Base-by-base conservation (phyloP, 1,140 invertebrate species). In the Psix sp. region DNA sequence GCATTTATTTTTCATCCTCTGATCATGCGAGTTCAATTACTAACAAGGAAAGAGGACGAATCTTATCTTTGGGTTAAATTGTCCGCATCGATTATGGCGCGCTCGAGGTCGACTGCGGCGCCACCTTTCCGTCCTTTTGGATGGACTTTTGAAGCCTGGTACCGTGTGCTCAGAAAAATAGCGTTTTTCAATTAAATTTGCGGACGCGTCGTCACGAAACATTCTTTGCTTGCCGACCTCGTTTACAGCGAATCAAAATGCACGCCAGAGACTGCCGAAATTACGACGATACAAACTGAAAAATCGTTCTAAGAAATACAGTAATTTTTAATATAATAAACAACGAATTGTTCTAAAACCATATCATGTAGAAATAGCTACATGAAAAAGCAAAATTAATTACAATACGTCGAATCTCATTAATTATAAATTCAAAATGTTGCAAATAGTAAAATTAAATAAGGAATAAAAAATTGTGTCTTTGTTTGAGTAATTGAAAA, bases 191-290 rank as follows among this genome's bases (percentile, higher is more conserved):
- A 54, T 57, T 49, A 62, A 62, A 62, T 49, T 63, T 51, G 57
- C 43, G 52, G 38, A 62, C 38, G 11, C 13, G 40, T 14, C 42
- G 49, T 67, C 52, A 57, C 63, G 52, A 16, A 57, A 57, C 29
- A 35, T 57, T 63, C 43, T 54, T 57, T 21, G 60, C 70, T 54
- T 73, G 70, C 60, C 52, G 39, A 65, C 52, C 48, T 60, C 70
- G 40, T 52, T 66, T 48, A 20, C 13, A 9, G 42, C 11, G 46
- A 57, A 62, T 59, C 70, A 48, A 74, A 66, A 60, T 56, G 43
- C 36, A 67, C 29, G 45, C 56, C 51, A 66, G 33, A 21, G 18
- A 17, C 14, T 21, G 16, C 7, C 15, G 16, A 45, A 65, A 52
- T 65, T 54, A 54, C 62, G 51, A 66, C 40, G 33, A 57, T 49